These are phyloP conservation scores for Drosophila acutilabella DNA, from an alignment of 2,888 invertebrate genomes.

Conservation along the genomic window DNA sequence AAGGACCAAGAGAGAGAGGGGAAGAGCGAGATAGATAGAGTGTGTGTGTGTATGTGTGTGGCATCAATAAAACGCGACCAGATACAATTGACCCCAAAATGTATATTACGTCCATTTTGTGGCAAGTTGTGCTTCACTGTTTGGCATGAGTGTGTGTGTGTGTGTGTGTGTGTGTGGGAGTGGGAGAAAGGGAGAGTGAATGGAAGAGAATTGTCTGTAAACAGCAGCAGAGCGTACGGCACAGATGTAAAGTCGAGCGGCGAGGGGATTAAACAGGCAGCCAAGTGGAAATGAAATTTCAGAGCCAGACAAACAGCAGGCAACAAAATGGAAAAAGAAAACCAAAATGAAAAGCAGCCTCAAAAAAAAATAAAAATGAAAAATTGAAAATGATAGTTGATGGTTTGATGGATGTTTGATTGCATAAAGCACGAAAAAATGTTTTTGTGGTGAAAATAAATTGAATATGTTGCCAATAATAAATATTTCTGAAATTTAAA, in stretches of 20 bases:
- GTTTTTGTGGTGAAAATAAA: slow-evolving; percentile 24
- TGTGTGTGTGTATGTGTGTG: slow-evolving; percentile 8
- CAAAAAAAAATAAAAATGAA: too few relatives aligned
- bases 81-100: slow-evolving; percentile 38
- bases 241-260: slow-evolving; percentile 18
- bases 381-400: slow-evolving; percentile 17
- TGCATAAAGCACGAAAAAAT: slow-evolving; percentile 12
- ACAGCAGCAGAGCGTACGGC: background rate
- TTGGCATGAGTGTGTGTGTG: background rate
- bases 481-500: background rate
- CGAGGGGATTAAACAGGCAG: slow-evolving; percentile 16
- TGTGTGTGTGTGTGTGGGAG: background rate
- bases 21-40: background rate
- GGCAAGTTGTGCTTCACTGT: background rate
- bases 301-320: slow-evolving; percentile 9
- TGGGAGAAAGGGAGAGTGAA: background rate
- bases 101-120: slow-evolving; percentile 27
- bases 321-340: background rate
- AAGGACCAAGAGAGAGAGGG: background rate
- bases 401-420: slow-evolving; percentile 3
- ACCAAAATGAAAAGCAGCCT: too few relatives aligned
- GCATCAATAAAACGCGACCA: slow-evolving; percentile 28
- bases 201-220: background rate
- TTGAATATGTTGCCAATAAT: slow-evolving; percentile 32
- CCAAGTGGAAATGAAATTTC: slow-evolving; percentile 30